Evolutionary conservation across 2,113 vertebrate genomes (phyloP).

Genomic region (Riparia riparia): DNA sequence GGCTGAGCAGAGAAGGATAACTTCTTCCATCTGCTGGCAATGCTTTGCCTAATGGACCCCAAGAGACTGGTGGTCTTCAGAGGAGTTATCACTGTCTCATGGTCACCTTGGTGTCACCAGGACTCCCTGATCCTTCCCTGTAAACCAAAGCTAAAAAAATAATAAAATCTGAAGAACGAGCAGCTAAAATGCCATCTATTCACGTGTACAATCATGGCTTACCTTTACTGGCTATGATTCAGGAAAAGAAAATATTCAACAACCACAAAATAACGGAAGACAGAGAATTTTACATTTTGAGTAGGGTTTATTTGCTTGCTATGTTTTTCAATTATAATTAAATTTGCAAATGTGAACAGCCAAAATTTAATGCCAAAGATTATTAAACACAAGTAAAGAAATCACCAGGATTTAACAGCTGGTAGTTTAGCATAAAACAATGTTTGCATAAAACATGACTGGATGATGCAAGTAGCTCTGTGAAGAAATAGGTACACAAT

Average conservation of each 20-base stretch:
- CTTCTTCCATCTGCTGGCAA: neutral
- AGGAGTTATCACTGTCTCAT: neutral
- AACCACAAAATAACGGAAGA: neutral
- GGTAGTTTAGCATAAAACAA: neutral
- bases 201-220: neutral
- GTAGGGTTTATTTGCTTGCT: neutral
- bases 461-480: neutral
- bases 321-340: neutral
- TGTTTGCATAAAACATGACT: neutral
- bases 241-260: neutral
- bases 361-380: conserved; percentile 11
- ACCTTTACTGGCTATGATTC: neutral
- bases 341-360: neutral
- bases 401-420: neutral
- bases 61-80: neutral
- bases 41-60: neutral
- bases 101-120: neutral
- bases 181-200: neutral
- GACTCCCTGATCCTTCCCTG: neutral
- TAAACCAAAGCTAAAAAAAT: neutral
- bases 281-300: neutral
- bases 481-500: neutral
- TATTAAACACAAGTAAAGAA: conserved; percentile 12
- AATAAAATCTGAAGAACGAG: neutral
- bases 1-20: neutral